Base-by-base conservation (phyloP, 2,888 invertebrate species). In the Mamestra brassicae region DNA sequence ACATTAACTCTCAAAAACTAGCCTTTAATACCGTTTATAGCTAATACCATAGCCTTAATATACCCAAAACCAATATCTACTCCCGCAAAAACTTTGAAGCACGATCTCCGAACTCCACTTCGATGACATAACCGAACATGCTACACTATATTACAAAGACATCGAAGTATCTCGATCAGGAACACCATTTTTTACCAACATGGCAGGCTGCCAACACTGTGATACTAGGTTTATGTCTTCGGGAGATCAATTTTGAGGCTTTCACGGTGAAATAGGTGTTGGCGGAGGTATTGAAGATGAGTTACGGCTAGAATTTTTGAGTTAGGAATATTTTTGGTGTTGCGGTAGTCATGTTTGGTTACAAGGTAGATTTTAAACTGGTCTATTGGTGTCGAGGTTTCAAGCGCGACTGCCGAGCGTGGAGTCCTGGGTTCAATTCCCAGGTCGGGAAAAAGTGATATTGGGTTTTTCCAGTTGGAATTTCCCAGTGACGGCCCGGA, bases 181-280 rank as follows among this genome's bases (percentile, higher is more conserved):
- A 76, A 76, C 77, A 74, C 74, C 63, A 82, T 86, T 81, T 86
- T 80, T 83, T 83, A 85, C 52, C 65, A 70, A 74, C 74, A 78
- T 86, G 87, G 87, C 83, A 79, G 55, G 11, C 26, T 78, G 88
- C 88, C 88, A 87, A 54, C 76, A 36, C 63, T 36, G 34, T 63
- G 70, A 64, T 67, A 81, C 76, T 78, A 77, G 60, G 75, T 81
- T 82, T 86, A 82, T 66, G 71, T 82, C 84, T 81, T 84, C 68
- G 70, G 34, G 65, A 76, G 79, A 85, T 85, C 78, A 84, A 74
- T 81, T 83, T 83, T 70, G 79, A 74, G 72, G 69, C 74, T 75
- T 76, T 73, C 66, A 64, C 75, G 74, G 60, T 66, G 57, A 81
- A 77, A 78, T 87, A 62, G 77, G 79, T 74, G 82, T 76, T 54